These are phyloP conservation scores for Osmerus mordax DNA, from an alignment of 2,113 vertebrate species.

Conservation along the genomic window DNA sequence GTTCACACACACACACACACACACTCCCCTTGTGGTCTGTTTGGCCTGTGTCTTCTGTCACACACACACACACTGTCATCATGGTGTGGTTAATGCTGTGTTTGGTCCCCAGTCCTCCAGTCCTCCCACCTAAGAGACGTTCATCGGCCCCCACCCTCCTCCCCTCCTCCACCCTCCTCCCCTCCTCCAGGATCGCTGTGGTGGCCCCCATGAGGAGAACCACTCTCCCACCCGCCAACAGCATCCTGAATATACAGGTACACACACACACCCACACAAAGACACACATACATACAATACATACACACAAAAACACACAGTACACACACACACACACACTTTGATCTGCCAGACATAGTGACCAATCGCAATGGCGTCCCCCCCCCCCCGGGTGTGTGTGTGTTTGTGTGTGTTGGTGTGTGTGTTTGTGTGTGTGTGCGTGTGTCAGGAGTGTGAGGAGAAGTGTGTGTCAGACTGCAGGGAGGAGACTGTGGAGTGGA, in stretches of 20 bases:
- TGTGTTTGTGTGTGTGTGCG: too few species aligned
- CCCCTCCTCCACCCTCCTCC: conserved; percentile 9
- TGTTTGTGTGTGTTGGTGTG: too few species aligned
- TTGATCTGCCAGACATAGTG: too few species aligned
- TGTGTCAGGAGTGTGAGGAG: too few species aligned
- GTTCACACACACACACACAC: neutral
- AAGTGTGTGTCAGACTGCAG: too few species aligned
- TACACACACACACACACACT: neutral
- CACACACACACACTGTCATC: neutral
- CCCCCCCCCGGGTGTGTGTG: too few species aligned
- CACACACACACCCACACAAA: neutral
- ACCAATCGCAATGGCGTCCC: too few species aligned
- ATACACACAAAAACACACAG: neutral
- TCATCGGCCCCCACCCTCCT: conserved; percentile 69
- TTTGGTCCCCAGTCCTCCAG: conserved; percentile 77
- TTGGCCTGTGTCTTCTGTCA: neutral
- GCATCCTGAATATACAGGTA: neutral
- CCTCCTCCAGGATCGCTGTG: conserved; percentile 82
- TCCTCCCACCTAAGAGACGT: conserved; percentile 87
- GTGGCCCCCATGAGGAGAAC: conserved; percentile 87
- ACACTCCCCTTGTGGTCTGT: neutral
- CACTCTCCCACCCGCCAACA: conserved; percentile 37
- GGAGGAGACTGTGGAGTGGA: too few species aligned
- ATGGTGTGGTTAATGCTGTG: too few species aligned
- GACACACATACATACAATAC: conserved; percentile 1